Conservation (phyloP, 2,113 vertebrate genomes). For the Heteronetta atricapilla region DNA sequence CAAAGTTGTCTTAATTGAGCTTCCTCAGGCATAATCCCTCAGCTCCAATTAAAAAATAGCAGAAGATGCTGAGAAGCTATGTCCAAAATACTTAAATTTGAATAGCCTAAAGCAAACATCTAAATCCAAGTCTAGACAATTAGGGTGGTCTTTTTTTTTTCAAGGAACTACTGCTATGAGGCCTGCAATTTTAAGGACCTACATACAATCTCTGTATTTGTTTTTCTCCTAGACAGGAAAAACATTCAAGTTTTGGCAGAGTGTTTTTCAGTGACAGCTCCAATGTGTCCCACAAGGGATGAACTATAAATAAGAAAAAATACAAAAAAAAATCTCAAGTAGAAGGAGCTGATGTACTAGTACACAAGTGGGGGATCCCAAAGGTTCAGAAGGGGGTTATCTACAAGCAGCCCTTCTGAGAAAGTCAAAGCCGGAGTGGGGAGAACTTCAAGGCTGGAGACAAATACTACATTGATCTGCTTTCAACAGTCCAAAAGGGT, state of each 20-base stretch:
- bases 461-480: rapidly evolving
- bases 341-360: neutral
- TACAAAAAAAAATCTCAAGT: neutral
- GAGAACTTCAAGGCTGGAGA: neutral
- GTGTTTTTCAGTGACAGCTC: neutral
- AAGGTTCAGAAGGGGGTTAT: neutral
- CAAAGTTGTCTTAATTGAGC: conserved; percentile 53
- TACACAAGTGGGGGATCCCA: neutral
- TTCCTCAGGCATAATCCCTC: conserved; percentile 48
- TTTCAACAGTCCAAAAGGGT: neutral
- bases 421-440: neutral
- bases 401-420: rapidly evolving
- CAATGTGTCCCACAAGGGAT: neutral
- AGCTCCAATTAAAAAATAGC: conserved; percentile 66
- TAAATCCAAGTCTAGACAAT: conserved; percentile 34
- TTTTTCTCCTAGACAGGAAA: neutral
- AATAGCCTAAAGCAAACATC: conserved; percentile 49
- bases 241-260: neutral
- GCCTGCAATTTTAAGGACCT: neutral
- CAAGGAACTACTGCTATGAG: neutral
- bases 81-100: conserved; percentile 44
- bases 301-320: neutral
- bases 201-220: neutral
- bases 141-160: neutral
- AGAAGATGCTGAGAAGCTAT: conserved; percentile 23